Conservation (phyloP, 2,888 invertebrate genomes). For the Caenorhabditis angaria region DNA sequence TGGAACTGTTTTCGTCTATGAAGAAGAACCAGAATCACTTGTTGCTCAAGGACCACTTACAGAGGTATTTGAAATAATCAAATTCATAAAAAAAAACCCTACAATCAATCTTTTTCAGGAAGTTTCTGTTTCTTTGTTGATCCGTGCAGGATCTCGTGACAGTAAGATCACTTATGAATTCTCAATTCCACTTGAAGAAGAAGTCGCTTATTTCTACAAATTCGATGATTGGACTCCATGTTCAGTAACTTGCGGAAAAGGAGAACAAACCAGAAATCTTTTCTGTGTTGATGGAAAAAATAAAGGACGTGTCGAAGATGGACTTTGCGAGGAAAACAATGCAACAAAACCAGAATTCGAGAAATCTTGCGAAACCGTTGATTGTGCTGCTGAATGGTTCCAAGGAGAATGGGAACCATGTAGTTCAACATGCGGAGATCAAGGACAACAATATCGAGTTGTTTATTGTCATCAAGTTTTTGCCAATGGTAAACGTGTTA, state of each 20-base stretch:
- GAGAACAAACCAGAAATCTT: conserved; percentile 83
- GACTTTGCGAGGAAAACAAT: conserved; percentile 81
- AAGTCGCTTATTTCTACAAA: conserved; percentile 82
- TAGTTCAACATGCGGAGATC: conserved; percentile 84
- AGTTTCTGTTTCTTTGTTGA: conserved; percentile 76
- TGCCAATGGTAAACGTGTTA: conserved; percentile 79
- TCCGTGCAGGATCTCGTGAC: conserved; percentile 80
- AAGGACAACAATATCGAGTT: conserved; percentile 75
- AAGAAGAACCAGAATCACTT: conserved; percentile 85
- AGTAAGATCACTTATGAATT: conserved; percentile 86
- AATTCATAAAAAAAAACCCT: no score
- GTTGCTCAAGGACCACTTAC: conserved; percentile 86
- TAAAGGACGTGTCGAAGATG: conserved; percentile 80
- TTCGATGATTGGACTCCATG: conserved; percentile 83
- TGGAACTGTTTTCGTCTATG: conserved; percentile 87
- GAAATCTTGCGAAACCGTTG: conserved; percentile 67
- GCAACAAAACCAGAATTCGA: conserved; percentile 80
- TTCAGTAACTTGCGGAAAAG: conserved; percentile 88
- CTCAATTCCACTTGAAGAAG: conserved; percentile 84
- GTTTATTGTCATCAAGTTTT: conserved; percentile 80
- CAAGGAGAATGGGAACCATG: conserved; percentile 84
- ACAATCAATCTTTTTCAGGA: conserved; percentile 29
- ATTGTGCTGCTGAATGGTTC: conserved; percentile 78
- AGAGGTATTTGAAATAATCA: conserved; percentile 75
- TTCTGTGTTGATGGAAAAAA: conserved; percentile 83